phyloP scores from a whole-genome alignment of 2,113 vertebrate genomes.

The Serilophus lunatus region DNA sequence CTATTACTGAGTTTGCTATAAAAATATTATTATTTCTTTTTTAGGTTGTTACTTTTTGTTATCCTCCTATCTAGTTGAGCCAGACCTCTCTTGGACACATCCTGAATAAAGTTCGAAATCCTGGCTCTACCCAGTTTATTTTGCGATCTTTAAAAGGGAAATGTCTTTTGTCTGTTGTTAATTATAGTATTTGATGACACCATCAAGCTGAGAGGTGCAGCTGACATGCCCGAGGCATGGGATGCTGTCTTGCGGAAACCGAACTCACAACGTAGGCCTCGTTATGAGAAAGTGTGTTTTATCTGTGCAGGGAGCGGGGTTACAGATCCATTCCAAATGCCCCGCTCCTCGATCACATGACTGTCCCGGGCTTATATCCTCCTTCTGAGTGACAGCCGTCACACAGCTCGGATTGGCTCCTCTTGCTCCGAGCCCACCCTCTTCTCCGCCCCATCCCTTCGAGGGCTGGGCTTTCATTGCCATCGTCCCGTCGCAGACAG shows the following conservation, averaged over 20 bases:
- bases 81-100: not conserved
- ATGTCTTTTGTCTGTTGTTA: not conserved
- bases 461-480: too few species aligned
- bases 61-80: not conserved
- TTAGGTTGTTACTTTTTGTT: not conserved
- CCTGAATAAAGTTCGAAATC: not conserved
- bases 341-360: too few species aligned
- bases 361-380: too few species aligned
- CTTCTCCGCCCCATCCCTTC: too few species aligned
- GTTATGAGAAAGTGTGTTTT: too few species aligned
- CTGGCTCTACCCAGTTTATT: not conserved
- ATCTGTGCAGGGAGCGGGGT: too few species aligned
- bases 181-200: not conserved
- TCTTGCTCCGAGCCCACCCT: too few species aligned
- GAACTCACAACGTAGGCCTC: too few species aligned
- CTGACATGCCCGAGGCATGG: not conserved
- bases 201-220: not conserved
- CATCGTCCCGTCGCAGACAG: too few species aligned
- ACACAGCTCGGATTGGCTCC: too few species aligned
- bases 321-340: too few species aligned
- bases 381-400: too few species aligned
- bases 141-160: not conserved
- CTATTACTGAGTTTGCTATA: not conserved
- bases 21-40: not conserved
- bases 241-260: not conserved